Conservation (phyloP, 2,797 vertebrate genomes). For the Mus caroli region DNA sequence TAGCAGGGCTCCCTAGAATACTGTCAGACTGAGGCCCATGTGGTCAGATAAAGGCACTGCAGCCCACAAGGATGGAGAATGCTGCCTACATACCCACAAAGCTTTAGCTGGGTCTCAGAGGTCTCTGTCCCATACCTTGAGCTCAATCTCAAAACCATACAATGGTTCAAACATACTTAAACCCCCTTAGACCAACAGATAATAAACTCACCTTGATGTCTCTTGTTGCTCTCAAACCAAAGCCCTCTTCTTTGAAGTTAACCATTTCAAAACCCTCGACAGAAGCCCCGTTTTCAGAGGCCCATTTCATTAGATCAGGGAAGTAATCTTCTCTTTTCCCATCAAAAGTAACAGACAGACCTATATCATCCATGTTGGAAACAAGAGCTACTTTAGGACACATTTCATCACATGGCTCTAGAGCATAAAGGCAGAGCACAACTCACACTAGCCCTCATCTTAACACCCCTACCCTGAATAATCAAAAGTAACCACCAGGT, state of each 20-base stretch:
- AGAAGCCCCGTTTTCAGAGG: constrained; percentile 93
- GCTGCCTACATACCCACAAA: neutral
- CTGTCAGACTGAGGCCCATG: neutral
- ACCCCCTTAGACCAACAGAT: constrained; percentile 56
- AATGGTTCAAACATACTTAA: neutral
- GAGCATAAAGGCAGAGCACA: constrained; percentile 30
- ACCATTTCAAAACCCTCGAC: constrained; percentile 95
- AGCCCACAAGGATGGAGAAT: neutral
- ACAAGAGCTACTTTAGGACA: constrained; percentile 78
- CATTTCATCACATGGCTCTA: neutral
- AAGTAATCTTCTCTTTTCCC: constrained; percentile 97
- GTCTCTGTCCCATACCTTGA: neutral
- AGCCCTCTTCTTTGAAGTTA: constrained; percentile 95
- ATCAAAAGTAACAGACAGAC: constrained; percentile 95
- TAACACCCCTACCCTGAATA: neutral
- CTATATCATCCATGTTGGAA: constrained; percentile 86
- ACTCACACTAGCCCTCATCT: neutral
- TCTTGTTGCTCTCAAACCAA: constrained; percentile 95
- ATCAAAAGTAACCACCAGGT: neutral
- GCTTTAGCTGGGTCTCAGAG: neutral
- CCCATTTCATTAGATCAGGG: constrained; percentile 95
- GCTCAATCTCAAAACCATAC: neutral
- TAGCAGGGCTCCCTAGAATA: neutral
- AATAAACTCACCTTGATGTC: constrained; percentile 95
- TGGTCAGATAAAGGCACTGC: neutral